phyloP scores from a whole-genome alignment of 2,888 invertebrate genomes.

The Acrobasis repandana region DNA sequence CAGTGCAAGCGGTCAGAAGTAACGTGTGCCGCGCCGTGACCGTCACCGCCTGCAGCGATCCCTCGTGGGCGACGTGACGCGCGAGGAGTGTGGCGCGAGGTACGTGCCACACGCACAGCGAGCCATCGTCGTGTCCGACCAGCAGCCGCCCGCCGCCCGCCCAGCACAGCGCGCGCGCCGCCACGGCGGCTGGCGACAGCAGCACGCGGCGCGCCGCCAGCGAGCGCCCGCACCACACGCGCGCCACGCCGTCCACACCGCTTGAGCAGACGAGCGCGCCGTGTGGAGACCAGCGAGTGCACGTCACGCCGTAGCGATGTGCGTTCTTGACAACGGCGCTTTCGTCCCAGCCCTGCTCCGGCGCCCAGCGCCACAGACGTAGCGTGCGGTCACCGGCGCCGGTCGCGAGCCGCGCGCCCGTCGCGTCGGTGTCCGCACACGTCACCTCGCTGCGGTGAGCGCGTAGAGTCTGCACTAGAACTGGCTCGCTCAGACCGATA shows the following conservation, averaged over 20 bases:
- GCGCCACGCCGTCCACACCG: slow-evolving; percentile 88
- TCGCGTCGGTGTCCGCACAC: slow-evolving; percentile 49
- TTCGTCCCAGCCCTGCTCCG: slow-evolving; percentile 84
- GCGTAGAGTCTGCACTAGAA: slow-evolving; percentile 45
- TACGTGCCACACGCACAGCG: slow-evolving; percentile 56
- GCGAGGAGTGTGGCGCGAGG: slow-evolving; percentile 45
- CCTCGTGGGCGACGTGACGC: slow-evolving; percentile 84
- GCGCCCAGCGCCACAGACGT: slow-evolving; percentile 86
- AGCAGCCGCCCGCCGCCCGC: slow-evolving; percentile 73
- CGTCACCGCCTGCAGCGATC: slow-evolving; percentile 88
- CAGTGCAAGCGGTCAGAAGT: slow-evolving; percentile 88
- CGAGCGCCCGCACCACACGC: slow-evolving; percentile 62
- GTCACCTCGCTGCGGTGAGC: slow-evolving; percentile 55
- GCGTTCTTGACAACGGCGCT: slow-evolving; percentile 81
- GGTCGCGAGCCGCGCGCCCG: slow-evolving; percentile 47
- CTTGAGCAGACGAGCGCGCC: slow-evolving; percentile 89
- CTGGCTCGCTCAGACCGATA: slow-evolving; percentile 37
- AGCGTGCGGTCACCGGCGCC: slow-evolving; percentile 85
- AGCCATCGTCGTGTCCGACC: slow-evolving; percentile 66
- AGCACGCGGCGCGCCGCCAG: slow-evolving; percentile 79
- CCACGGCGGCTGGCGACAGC: slow-evolving; percentile 82
- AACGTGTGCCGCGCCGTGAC: slow-evolving; percentile 87
- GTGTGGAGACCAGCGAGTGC: slow-evolving; percentile 53
- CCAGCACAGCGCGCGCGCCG: slow-evolving; percentile 85
- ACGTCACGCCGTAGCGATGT: slow-evolving; percentile 91